phyloP scores from a whole-genome alignment of 2,113 vertebrate species.

The Coptodon bakossiorum region DNA sequence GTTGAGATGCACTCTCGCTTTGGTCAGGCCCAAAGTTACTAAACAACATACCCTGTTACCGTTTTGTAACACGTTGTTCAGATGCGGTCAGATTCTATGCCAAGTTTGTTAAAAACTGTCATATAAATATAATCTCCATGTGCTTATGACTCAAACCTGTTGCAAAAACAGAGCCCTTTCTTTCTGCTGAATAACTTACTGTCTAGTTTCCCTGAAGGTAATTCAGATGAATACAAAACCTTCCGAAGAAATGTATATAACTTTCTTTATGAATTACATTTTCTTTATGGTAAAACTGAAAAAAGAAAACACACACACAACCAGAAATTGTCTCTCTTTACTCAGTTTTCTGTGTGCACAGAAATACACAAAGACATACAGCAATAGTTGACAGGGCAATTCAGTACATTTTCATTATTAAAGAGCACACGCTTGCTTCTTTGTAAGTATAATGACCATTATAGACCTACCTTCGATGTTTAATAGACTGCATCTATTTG shows the following conservation, averaged over 20 bases:
- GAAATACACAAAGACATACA: not conserved
- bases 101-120: fast-evolving
- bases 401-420: not conserved
- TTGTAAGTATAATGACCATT: not conserved
- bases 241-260: not conserved
- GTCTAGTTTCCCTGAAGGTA: not conserved
- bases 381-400: not conserved
- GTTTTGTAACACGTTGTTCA: not conserved
- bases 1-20: not conserved
- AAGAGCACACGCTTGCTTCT: not conserved
- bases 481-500: not conserved
- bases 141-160: not conserved
- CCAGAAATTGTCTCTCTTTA: not conserved
- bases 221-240: not conserved
- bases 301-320: not conserved
- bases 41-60: not conserved
- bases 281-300: not conserved
- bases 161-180: not conserved
- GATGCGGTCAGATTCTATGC: not conserved
- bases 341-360: not conserved
- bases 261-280: not conserved
- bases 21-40: not conserved
- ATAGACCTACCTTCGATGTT: not conserved
- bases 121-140: not conserved
- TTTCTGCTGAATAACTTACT: not conserved